These are phyloP conservation scores for Octonoba sinensis DNA, from an alignment of 2,888 invertebrate species.

Conservation along the genomic window DNA sequence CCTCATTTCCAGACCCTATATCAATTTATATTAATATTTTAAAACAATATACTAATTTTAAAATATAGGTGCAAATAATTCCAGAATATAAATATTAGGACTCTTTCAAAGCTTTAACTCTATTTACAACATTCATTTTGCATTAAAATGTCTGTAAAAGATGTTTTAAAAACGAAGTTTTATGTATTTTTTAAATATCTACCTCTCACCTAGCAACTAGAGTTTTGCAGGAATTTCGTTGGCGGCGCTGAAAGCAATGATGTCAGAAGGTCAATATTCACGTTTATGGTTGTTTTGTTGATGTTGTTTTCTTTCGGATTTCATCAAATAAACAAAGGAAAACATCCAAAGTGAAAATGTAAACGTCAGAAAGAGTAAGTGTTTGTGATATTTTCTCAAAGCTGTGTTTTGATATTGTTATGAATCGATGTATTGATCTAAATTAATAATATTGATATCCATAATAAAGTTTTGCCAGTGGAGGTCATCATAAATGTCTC, in stretches of 20 bases:
- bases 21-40: too few species aligned
- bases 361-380: constrained; percentile 17
- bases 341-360: constrained; percentile 14
- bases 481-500: constrained; percentile 51
- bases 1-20: too few species aligned
- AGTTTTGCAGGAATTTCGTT: too few species aligned
- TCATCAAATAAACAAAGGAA: constrained; percentile 41
- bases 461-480: constrained; percentile 8
- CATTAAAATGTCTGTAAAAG: too few species aligned
- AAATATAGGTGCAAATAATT: too few species aligned
- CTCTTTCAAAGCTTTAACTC: too few species aligned
- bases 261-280: constrained; percentile 64
- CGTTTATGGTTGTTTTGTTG: constrained; percentile 55
- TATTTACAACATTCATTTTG: too few species aligned
- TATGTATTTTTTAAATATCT: too few species aligned
- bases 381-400: neutral
- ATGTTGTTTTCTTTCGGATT: constrained; percentile 22
- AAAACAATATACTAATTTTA: too few species aligned
- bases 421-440: neutral
- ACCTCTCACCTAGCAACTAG: too few species aligned
- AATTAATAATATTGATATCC: constrained; percentile 5
- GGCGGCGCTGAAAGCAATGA: constrained; percentile 13
- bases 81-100: too few species aligned
- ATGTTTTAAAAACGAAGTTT: too few species aligned
- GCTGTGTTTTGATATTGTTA: neutral